A percentile compares a stretch with the other conserved stretches of the same genome.
phyloP scores from a whole-genome alignment of 2,888 invertebrate genomes.

The Heterodera filipjevi region DNA sequence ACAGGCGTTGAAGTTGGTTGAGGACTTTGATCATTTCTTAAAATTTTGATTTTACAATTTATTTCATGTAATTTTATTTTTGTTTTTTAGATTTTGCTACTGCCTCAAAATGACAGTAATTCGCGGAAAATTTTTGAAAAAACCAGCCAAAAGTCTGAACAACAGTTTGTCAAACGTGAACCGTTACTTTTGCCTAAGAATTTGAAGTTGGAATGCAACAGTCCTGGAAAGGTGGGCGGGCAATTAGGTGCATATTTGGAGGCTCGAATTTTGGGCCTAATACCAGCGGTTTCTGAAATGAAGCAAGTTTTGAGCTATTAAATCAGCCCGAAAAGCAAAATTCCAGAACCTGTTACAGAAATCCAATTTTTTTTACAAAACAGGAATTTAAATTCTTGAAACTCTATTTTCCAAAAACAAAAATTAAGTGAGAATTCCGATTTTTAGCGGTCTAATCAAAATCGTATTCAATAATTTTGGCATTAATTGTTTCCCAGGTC shows the following conservation, averaged over 20 bases:
- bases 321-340: too few relatives aligned
- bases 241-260: too few relatives aligned
- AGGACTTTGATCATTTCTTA: too few relatives aligned
- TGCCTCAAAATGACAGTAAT: background rate
- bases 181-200: background rate
- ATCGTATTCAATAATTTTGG: background rate
- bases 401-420: too few relatives aligned
- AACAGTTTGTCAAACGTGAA: background rate
- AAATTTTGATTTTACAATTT: background rate
- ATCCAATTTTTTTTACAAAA: too few relatives aligned
- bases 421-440: too few relatives aligned
- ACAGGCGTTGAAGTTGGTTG: background rate
- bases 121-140: background rate
- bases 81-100: background rate
- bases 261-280: too few relatives aligned
- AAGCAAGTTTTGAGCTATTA: too few relatives aligned
- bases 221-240: slow-evolving; percentile 5
- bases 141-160: background rate
- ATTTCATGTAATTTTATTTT: background rate
- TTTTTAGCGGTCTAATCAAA: too few relatives aligned
- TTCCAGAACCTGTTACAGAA: too few relatives aligned
- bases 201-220: slow-evolving; percentile 1
- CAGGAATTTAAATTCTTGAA: too few relatives aligned
- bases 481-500: slow-evolving; percentile 37
- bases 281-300: too few relatives aligned